These are phyloP conservation scores for Phocoena sinus DNA, from an alignment of 2,113 vertebrate genomes.

Conservation along the genomic window DNA sequence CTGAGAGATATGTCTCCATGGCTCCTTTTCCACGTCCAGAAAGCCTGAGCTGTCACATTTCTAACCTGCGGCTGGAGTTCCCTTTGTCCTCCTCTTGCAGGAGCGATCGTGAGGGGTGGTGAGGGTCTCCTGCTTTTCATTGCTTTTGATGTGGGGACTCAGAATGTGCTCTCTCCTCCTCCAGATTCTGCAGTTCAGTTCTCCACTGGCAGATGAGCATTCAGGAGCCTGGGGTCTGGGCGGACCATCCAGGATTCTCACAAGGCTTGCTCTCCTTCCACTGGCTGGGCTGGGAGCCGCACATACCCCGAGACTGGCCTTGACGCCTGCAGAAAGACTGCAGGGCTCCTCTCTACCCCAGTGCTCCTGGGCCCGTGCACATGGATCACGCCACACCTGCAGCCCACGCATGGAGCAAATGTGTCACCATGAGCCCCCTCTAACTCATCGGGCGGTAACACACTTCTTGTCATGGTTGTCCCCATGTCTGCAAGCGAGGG, in stretches of 20 bases:
- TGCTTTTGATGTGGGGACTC: background rate
- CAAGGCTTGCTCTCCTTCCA: fast-evolving
- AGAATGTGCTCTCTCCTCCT: background rate
- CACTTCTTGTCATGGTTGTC: fast-evolving
- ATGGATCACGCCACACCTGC: fast-evolving
- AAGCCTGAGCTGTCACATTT: fast-evolving
- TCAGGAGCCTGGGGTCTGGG: background rate
- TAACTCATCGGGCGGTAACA: fast-evolving
- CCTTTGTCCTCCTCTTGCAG: background rate
- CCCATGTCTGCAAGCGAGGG: fast-evolving
- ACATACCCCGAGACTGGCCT: fast-evolving
- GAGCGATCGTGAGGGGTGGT: fast-evolving
- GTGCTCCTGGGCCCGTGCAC: fast-evolving
- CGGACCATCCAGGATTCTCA: fast-evolving
- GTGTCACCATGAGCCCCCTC: fast-evolving
- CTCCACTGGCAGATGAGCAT: fast-evolving
- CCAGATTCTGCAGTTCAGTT: fast-evolving
- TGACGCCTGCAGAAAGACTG: background rate
- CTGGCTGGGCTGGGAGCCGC: background rate
- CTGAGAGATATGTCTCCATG: background rate
- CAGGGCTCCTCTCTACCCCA: too few species aligned
- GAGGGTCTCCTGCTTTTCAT: too few species aligned
- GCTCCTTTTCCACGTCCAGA: fast-evolving
- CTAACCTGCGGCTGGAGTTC: fast-evolving
- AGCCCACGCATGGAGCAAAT: fast-evolving